A percentile compares a stretch with the other conserved stretches of the same genome.
Evolutionary conservation across 2,888 invertebrate species (phyloP).

Genomic region (Pseudoips prasinana): DNA sequence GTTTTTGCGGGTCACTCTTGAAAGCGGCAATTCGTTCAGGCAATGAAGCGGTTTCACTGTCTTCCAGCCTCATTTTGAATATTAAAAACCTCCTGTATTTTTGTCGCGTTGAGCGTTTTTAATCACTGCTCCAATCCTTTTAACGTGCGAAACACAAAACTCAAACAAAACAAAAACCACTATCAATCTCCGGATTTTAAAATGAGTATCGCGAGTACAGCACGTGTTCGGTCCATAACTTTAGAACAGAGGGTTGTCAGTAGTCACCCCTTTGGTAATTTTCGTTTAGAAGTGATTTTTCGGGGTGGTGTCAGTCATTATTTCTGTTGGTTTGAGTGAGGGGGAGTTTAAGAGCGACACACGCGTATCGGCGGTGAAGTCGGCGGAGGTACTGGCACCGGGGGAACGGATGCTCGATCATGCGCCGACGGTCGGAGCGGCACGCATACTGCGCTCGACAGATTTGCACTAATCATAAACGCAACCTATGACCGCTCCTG

Average conservation of each 20-base stretch:
- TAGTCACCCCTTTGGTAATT: slow-evolving; percentile 38
- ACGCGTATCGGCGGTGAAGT: slow-evolving; percentile 44
- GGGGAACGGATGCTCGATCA: slow-evolving; percentile 59
- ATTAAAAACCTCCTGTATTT: slow-evolving; percentile 6
- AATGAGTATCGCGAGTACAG: slow-evolving; percentile 14
- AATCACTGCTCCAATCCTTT: slow-evolving; percentile 20
- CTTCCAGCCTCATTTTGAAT: slow-evolving; percentile 61
- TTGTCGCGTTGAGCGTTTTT: slow-evolving; percentile 19
- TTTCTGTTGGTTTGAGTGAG: slow-evolving; percentile 27
- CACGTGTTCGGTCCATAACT: slow-evolving; percentile 33
- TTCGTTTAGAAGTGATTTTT: slow-evolving; percentile 27
- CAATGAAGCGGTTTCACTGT: slow-evolving; percentile 60
- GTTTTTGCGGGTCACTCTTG: slow-evolving; percentile 82
- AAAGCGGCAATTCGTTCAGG: slow-evolving; percentile 80
- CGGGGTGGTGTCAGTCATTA: slow-evolving; percentile 54
- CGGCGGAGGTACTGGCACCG: slow-evolving; percentile 57
- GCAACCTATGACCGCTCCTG: slow-evolving; percentile 32
- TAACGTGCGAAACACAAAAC: slow-evolving; percentile 37
- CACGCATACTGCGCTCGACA: slow-evolving; percentile 37
- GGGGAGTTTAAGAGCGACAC: slow-evolving; percentile 16
- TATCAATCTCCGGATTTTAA: slow-evolving; percentile 26
- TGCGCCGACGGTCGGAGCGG: slow-evolving; percentile 59
- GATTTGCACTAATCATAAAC: slow-evolving; percentile 60
- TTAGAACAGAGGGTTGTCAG: slow-evolving; percentile 30
- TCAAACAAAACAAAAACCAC: slow-evolving; percentile 37